These are phyloP conservation scores for Excalfactoria chinensis DNA, from an alignment of 2,113 vertebrate genomes.

Conservation along the genomic window DNA sequence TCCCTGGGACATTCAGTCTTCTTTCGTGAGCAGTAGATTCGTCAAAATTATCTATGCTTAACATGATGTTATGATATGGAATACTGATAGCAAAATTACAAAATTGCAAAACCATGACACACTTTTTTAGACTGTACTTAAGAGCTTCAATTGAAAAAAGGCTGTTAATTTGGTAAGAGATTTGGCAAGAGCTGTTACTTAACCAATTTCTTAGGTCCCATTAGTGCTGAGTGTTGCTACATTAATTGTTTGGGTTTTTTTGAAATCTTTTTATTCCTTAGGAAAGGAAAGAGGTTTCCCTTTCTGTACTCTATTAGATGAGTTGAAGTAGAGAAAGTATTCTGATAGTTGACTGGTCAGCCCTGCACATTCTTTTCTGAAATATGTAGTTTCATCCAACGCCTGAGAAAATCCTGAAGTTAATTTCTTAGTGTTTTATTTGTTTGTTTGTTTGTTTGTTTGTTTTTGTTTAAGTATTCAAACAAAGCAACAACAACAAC, in stretches of 20 bases:
- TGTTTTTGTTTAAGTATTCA: too few relatives aligned
- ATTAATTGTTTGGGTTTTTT: neutral
- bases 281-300: accelerated
- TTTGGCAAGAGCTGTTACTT: neutral
- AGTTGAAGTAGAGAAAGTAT: neutral
- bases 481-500: too few relatives aligned
- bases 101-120: too few relatives aligned
- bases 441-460: too few relatives aligned
- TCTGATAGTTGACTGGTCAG: neutral
- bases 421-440: neutral
- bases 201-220: neutral
- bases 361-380: neutral
- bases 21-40: too few relatives aligned
- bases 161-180: neutral
- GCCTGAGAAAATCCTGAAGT: neutral
- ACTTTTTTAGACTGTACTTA: neutral
- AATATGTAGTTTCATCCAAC: neutral
- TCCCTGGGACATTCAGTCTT: too few relatives aligned
- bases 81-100: too few relatives aligned
- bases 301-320: neutral
- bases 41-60: too few relatives aligned
- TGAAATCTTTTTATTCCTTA: neutral
- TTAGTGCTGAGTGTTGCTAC: neutral
- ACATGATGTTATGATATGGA: too few relatives aligned
- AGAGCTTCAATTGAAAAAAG: neutral